Evolutionary conservation across 2,888 invertebrate genomes (phyloP), one percentile per base, ranked within the genome.

Genomic region (Hydriomena furcata): DNA sequence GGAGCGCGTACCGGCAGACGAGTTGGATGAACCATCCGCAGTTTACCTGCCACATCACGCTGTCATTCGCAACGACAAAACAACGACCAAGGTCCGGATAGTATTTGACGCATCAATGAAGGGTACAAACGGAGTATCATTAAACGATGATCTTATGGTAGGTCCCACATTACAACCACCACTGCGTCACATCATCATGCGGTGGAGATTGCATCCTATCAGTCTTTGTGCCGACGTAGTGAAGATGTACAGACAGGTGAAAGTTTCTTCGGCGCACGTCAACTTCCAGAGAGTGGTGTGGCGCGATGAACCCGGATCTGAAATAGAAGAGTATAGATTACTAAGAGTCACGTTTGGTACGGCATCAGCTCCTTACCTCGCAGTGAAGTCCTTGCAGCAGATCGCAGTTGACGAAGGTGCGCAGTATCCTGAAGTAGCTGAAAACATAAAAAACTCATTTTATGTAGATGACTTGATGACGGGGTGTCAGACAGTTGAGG

Each of bases 391-490:
- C 13, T 13, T 30, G 5, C 12, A 13, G 30, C 65, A 64, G 43
- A 7, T 67, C 0, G 63, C 66, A 0, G 12, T 46, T 5, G 65
- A 69, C 38, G 65, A 69, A 38, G 49, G 55, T 0, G 3, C 21
- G 2, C n/a, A 38, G 0, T 55, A 36, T 27, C 25, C 37, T n/a
- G 27, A 8, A n/a, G 25, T 17, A 27, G 37, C 12, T 27, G 7
- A 30, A 1, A 25, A n/a, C n/a, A 13, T 37, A 2, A 27, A 7
- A 13, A 7, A 2, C 2, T 55, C 55, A 17, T 65, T 61, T 11
- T 63, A 64, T 23, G 52, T 63, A 42, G 63, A 67, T 36, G 64
- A 66, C 23, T 35, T 64, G 1, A 42, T 63, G 36, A 47, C 52
- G 0, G 60, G 65, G 0, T 47, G 54, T 24, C 31, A 60, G 5